A percentile compares a stretch with the other conserved stretches of the same genome.
Evolutionary conservation across 2,888 invertebrate species (phyloP).

Genomic region (Congeria kusceri): DNA sequence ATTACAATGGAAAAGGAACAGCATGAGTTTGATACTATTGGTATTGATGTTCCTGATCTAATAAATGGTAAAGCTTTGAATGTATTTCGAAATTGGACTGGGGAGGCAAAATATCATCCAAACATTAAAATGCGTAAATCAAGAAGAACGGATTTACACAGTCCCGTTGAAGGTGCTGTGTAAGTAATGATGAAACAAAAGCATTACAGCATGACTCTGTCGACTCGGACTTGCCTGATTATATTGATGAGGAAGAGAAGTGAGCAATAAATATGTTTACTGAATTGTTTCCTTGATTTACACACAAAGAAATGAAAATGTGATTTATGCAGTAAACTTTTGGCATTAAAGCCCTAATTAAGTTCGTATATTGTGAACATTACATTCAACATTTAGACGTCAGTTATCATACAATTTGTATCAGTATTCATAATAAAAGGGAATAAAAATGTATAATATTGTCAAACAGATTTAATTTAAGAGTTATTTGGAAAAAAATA

Average conservation of each 20-base stretch:
- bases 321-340: too few species aligned
- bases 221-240: conserved; percentile 27
- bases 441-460: too few species aligned
- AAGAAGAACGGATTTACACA: conserved; percentile 63
- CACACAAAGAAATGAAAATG: too few species aligned
- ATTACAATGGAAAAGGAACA: conserved; percentile 91
- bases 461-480: too few species aligned
- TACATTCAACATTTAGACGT: too few species aligned
- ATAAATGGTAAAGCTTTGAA: conserved; percentile 88
- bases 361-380: too few species aligned
- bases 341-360: too few species aligned
- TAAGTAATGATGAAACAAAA: conserved; percentile 1
- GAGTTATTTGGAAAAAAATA: too few species aligned
- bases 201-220: background rate
- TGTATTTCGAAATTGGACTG: conserved; percentile 86
- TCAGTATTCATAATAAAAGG: too few species aligned
- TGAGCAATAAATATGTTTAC: too few species aligned
- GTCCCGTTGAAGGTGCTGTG: background rate
- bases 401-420: too few species aligned
- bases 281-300: too few species aligned
- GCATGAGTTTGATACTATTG: conserved; percentile 91
- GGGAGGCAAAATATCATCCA: conserved; percentile 73
- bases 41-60: conserved; percentile 92
- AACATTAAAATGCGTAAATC: conserved; percentile 77
- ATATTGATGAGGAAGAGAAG: conserved; percentile 19